Evolutionary conservation across 2,888 invertebrate genomes (phyloP).

Genomic region (Chrysolina haemoptera): DNA sequence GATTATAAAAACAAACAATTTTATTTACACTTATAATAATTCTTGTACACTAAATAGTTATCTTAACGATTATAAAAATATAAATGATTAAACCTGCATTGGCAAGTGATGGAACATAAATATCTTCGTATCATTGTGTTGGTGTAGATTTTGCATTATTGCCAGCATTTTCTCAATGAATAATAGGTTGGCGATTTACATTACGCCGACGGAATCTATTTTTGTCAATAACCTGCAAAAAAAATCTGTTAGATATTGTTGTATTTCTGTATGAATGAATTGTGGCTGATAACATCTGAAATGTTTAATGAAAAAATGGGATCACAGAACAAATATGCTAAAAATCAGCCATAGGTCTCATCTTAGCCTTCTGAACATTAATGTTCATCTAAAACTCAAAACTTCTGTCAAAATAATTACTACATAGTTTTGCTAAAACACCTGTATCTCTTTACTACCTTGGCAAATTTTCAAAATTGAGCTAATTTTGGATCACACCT

Average conservation of each 20-base stretch:
- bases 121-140: conserved; percentile 9
- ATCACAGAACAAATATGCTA: background rate
- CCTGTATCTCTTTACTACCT: background rate
- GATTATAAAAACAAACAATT: conserved; percentile 32
- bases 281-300: no score
- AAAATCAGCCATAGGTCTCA: background rate
- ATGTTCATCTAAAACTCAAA: background rate
- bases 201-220: conserved; percentile 6
- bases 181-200: background rate
- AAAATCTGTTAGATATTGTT: background rate
- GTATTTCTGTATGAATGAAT: conserved; percentile 1
- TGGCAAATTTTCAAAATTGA: conserved; percentile 17
- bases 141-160: conserved; percentile 12
- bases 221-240: conserved; percentile 8
- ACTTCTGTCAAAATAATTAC: background rate
- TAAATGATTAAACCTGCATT: conserved; percentile 33
- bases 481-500: conserved; percentile 19
- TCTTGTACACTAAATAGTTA: conserved; percentile 34
- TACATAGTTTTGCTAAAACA: background rate
- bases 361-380: background rate
- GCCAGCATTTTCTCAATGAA: conserved; percentile 6
- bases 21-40: conserved; percentile 42
- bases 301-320: no score
- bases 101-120: conserved; percentile 24
- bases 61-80: conserved; percentile 43